A percentile compares a stretch with the other conserved stretches of the same genome.
These are phyloP conservation scores for Phacellophora camtschatica DNA, from an alignment of 30 jellyfish, hydroid and myxozoan genomes.

Conservation along the genomic window DNA sequence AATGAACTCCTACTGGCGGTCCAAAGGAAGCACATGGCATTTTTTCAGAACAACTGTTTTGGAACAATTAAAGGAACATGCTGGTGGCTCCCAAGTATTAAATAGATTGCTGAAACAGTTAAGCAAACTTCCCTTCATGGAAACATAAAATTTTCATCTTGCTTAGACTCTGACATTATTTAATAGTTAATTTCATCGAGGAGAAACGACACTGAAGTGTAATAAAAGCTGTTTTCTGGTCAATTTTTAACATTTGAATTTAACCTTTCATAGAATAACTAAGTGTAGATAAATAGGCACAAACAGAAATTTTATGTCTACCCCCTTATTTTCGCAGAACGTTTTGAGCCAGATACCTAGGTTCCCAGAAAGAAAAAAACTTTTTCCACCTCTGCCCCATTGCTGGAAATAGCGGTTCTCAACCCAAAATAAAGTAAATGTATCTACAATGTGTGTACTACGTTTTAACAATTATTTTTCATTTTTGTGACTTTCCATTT, in stretches of 20 bases:
- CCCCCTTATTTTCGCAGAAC: background rate
- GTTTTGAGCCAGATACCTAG: background rate
- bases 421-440: too few relatives aligned
- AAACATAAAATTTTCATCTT: background rate
- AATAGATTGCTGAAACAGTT: background rate
- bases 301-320: background rate
- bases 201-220: background rate
- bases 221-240: background rate
- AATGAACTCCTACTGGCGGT: slow-evolving; percentile 26
- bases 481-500: too few relatives aligned
- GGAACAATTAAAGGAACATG: slow-evolving; percentile 9
- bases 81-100: slow-evolving; percentile 6
- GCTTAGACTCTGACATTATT: slow-evolving; percentile 5
- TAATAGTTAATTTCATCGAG: background rate
- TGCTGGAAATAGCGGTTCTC: too few relatives aligned
- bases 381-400: slow-evolving; percentile 8
- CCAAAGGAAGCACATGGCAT: slow-evolving; percentile 5
- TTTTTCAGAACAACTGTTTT: slow-evolving; percentile 8
- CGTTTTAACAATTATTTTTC: too few relatives aligned
- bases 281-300: slow-evolving; percentile 8
- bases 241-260: background rate
- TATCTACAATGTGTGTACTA: too few relatives aligned
- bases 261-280: background rate
- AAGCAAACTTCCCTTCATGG: background rate
- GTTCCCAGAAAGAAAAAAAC: background rate